A percentile compares a stretch with the other conserved stretches of the same genome.
These are phyloP conservation scores for Crypturellus undulatus DNA, from an alignment of 2,113 vertebrate species.

Conservation along the genomic window DNA sequence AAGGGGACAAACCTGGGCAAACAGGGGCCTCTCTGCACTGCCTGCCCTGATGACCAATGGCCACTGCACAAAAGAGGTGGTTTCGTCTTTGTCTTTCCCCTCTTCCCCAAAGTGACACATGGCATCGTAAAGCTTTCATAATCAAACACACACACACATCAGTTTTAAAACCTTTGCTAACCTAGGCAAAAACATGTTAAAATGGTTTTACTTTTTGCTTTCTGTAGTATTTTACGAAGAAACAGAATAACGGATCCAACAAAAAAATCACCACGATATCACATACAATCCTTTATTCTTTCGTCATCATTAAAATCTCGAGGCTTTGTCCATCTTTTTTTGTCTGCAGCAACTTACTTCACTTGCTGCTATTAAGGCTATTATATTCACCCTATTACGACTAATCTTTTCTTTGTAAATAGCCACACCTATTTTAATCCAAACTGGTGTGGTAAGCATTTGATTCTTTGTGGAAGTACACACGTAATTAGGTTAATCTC, in stretches of 20 bases:
- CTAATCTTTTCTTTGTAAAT: conserved; percentile 95
- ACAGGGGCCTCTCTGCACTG: neutral
- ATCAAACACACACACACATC: neutral
- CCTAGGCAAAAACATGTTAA: neutral
- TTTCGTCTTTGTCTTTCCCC: neutral
- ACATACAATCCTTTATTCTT: conserved; percentile 86
- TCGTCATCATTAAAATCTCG: conserved; percentile 86
- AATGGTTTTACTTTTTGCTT: neutral
- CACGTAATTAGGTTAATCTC: conserved; percentile 92
- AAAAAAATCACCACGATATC: conserved; percentile 75
- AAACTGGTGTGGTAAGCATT: conserved; percentile 84
- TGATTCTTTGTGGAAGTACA: conserved; percentile 91
- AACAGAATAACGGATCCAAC: conserved; percentile 63
- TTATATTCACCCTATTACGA: conserved; percentile 91
- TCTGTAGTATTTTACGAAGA: conserved; percentile 41
- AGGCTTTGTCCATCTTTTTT: conserved; percentile 84
- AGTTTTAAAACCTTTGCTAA: neutral
- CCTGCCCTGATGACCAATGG: neutral
- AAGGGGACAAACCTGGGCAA: neutral
- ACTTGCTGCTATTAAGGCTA: conserved; percentile 89
- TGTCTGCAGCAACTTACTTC: conserved; percentile 89
- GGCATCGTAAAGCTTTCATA: neutral
- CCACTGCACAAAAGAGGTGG: neutral
- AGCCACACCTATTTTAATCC: conserved; percentile 94
- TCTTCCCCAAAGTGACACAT: neutral